These are phyloP conservation scores for Notodonta ziczac DNA, from an alignment of 2,888 invertebrate genomes.

Conservation along the genomic window DNA sequence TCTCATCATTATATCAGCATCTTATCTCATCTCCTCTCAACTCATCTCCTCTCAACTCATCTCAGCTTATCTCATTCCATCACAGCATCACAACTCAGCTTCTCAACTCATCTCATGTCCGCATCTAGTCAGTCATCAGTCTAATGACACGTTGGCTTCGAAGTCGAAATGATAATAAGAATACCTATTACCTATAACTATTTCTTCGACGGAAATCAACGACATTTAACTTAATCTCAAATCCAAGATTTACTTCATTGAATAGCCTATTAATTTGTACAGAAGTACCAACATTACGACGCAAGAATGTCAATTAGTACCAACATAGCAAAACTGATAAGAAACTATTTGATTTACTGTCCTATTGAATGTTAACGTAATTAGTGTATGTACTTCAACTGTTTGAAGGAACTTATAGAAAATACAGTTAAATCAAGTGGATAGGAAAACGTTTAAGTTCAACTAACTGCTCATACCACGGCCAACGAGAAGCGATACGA, in stretches of 20 bases:
- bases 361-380: slow-evolving; percentile 12
- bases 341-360: slow-evolving; percentile 11
- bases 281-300: slow-evolving; percentile 14
- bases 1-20: too few relatives aligned
- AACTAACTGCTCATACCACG: too few relatives aligned
- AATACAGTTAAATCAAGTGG: background rate
- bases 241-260: slow-evolving; percentile 7
- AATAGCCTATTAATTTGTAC: slow-evolving; percentile 5
- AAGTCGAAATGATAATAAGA: too few relatives aligned
- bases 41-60: too few relatives aligned
- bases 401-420: background rate
- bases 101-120: too few relatives aligned
- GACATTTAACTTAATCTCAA: slow-evolving; percentile 7
- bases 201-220: background rate
- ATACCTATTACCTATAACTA: background rate
- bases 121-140: too few relatives aligned
- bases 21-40: too few relatives aligned
- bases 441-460: background rate
- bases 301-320: slow-evolving; percentile 25
- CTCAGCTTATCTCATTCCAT: too few relatives aligned
- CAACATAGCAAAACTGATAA: slow-evolving; percentile 14
- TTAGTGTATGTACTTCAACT: background rate
- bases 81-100: too few relatives aligned
- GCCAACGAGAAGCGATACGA: too few relatives aligned
- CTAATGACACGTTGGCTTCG: too few relatives aligned